These are phyloP conservation scores for Lamprotornis superbus DNA, from an alignment of 2,113 vertebrate genomes.

Conservation along the genomic window DNA sequence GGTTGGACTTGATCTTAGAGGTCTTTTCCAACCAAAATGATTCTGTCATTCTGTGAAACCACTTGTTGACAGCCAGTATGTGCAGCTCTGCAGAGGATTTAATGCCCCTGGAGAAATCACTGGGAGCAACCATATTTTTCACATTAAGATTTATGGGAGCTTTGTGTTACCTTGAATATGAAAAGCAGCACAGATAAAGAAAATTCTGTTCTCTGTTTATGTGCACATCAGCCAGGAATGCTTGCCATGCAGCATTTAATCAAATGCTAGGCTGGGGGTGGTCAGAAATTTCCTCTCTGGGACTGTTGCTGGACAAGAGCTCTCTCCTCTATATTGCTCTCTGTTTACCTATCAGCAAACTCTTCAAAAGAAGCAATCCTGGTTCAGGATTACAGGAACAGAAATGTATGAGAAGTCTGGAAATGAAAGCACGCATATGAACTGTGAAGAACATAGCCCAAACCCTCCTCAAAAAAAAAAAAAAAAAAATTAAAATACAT, in stretches of 20 bases:
- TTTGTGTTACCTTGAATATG: neutral
- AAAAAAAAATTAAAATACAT: neutral
- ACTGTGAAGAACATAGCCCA: conserved; percentile 31
- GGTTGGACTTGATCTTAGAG: neutral
- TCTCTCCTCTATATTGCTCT: neutral
- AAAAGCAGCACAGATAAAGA: conserved; percentile 17
- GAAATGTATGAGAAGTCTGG: conserved; percentile 16
- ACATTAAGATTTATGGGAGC: neutral
- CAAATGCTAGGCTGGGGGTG: conserved; percentile 1
- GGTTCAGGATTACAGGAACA: conserved; percentile 15
- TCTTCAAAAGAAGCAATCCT: neutral
- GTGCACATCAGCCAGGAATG: conserved; percentile 33
- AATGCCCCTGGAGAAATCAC: neutral
- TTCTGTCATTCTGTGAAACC: neutral
- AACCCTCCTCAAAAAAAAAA: neutral
- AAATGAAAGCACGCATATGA: conserved; percentile 29
- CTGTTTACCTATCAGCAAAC: neutral
- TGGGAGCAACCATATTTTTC: neutral
- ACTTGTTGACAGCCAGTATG: neutral
- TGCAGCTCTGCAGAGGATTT: neutral
- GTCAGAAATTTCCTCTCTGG: conserved; percentile 16
- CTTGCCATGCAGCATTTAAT: conserved; percentile 25
- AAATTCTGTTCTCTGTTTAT: conserved; percentile 16
- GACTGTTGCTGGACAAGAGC: neutral
- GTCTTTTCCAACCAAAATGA: neutral